Evolutionary conservation across 2,888 invertebrate genomes (phyloP).

Genomic region (Argyresthia albistria): DNA sequence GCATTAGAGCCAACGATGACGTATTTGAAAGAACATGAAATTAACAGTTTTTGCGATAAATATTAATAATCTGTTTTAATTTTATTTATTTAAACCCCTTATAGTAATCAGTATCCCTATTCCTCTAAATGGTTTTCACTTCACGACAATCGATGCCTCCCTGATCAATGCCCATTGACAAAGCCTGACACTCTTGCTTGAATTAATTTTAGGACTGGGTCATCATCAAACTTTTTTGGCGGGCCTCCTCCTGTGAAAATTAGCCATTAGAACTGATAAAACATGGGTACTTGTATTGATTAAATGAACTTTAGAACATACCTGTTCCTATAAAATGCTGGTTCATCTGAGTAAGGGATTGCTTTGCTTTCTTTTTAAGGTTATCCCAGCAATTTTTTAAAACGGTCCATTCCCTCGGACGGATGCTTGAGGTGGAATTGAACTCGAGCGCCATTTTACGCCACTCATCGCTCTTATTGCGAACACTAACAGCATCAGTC

Average conservation of each 20-base stretch:
- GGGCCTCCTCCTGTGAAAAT: neutral
- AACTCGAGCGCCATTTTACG: neutral
- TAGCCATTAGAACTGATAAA: neutral
- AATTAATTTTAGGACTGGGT: neutral
- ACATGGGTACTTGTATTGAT: neutral
- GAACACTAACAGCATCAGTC: neutral
- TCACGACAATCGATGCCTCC: too few species aligned
- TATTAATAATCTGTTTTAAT: too few species aligned
- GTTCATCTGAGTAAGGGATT: neutral
- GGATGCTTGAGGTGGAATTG: neutral
- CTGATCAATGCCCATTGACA: too few species aligned
- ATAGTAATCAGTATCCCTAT: too few species aligned
- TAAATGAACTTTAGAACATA: neutral
- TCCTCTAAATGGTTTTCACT: too few species aligned
- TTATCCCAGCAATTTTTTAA: neutral
- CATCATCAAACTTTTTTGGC: neutral
- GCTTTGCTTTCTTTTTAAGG: neutral
- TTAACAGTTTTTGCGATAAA: too few species aligned
- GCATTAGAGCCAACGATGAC: too few species aligned
- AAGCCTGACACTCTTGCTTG: neutral
- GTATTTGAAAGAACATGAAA: too few species aligned
- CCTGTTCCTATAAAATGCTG: neutral
- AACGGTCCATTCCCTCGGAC: neutral
- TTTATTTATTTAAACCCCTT: too few species aligned
- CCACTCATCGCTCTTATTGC: neutral